phyloP scores from a whole-genome alignment of 2,888 invertebrate species.

The Agrilus mali region DNA sequence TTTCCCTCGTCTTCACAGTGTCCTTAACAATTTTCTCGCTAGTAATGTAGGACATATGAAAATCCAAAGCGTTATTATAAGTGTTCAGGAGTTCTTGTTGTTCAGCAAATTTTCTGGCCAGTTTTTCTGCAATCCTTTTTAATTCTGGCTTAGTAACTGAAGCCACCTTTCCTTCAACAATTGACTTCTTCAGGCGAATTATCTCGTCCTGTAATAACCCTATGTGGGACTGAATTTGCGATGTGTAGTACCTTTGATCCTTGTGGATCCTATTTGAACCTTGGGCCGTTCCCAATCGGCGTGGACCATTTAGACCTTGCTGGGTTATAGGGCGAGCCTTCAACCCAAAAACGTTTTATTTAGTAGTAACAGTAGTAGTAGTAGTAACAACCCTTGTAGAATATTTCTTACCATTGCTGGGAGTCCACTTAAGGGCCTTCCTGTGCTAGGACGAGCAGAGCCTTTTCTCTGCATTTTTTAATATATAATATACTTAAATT shows the following conservation, averaged over 20 bases:
- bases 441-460: slow-evolving; percentile 4
- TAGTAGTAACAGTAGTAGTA: no score
- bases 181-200: slow-evolving; percentile 9
- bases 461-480: background rate
- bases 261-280: slow-evolving; percentile 18
- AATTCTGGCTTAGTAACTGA: slow-evolving; percentile 8
- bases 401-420: slow-evolving; percentile 1
- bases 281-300: slow-evolving; percentile 12
- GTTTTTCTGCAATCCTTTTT: slow-evolving; percentile 9
- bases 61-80: slow-evolving; percentile 13
- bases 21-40: slow-evolving; percentile 11
- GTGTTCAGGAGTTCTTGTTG: slow-evolving; percentile 11
- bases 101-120: slow-evolving; percentile 9
- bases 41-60: slow-evolving; percentile 11
- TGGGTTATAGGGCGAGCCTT: slow-evolving; percentile 19
- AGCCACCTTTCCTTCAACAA: slow-evolving; percentile 9
- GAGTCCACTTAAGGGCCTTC: slow-evolving; percentile 1
- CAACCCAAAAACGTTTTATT: slow-evolving; percentile 6
- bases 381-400: slow-evolving; percentile 6
- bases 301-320: slow-evolving; percentile 17
- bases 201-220: slow-evolving; percentile 12
- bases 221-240: slow-evolving; percentile 13
- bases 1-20: slow-evolving; percentile 10
- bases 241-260: slow-evolving; percentile 14
- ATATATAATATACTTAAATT: no score